Evolutionary conservation across 2,113 vertebrate genomes (phyloP).

Genomic region (Bos javanicus): DNA sequence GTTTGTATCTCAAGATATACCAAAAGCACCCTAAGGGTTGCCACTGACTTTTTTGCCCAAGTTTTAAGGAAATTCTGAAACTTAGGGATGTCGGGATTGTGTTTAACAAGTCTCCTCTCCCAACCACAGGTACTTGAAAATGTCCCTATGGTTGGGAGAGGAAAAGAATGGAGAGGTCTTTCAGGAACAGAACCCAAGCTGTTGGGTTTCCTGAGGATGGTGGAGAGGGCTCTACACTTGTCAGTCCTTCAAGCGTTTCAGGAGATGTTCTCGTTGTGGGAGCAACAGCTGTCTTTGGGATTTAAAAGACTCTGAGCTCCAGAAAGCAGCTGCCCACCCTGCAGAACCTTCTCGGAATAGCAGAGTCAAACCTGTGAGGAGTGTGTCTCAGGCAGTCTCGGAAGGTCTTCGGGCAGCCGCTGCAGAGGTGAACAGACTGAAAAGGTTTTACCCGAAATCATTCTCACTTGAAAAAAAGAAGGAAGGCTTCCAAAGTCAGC

Average conservation of each 20-base stretch:
- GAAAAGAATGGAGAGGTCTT: neutral
- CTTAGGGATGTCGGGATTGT: neutral
- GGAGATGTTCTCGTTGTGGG: neutral
- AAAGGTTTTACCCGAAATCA: neutral
- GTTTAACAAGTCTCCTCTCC: neutral
- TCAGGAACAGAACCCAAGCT: neutral
- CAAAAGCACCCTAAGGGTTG: slow-evolving; percentile 27
- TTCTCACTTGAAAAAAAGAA: neutral
- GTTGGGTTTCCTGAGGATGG: neutral
- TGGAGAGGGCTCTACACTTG: neutral
- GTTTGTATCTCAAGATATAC: slow-evolving; percentile 15
- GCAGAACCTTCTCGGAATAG: neutral
- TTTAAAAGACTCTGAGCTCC: neutral
- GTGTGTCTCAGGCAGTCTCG: neutral
- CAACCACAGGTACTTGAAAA: neutral
- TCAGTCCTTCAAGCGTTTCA: neutral
- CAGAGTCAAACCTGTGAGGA: neutral
- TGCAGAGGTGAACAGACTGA: neutral
- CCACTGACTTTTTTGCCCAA: neutral
- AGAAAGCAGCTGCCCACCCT: neutral
- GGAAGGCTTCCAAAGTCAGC: neutral
- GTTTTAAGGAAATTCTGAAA: slow-evolving; percentile 21
- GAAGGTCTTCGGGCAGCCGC: neutral
- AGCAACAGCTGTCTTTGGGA: neutral
- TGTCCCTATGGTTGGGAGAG: neutral